Percentiles rank a stretch among this genome's conserved stretches.
Conservation (phyloP, 1,140 invertebrate species). For the Gryllus bimaculatus region DNA sequence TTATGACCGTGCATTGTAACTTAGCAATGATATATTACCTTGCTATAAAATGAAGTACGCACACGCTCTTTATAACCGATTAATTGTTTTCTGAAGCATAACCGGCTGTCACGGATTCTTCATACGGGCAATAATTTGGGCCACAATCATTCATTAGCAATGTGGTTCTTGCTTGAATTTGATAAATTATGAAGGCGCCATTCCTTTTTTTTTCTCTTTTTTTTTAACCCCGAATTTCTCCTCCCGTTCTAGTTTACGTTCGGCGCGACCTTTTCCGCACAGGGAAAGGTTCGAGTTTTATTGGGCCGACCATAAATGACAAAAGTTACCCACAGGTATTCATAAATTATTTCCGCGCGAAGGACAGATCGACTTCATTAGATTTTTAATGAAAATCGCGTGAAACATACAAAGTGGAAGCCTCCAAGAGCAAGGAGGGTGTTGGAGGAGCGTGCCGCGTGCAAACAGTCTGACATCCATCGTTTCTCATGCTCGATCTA, state of each 20-base stretch:
- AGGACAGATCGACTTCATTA: neutral
- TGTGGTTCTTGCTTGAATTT: neutral
- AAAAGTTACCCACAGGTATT: neutral
- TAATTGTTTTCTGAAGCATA: neutral
- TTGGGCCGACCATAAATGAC: neutral
- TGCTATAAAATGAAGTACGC: neutral
- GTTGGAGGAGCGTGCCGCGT: no score
- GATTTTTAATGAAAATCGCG: neutral
- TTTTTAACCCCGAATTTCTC: neutral
- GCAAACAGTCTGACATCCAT: no score
- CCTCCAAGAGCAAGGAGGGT: no score
- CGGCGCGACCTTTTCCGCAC: neutral
- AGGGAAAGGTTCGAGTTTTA: neutral
- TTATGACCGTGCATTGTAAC: neutral
- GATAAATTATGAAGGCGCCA: neutral
- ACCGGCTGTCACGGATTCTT: neutral
- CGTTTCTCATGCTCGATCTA: no score
- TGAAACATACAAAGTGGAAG: neutral
- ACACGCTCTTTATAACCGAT: neutral
- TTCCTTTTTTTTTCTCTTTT: neutral
- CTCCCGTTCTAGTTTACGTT: neutral
- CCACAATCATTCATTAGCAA: neutral
- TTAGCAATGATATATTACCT: neutral
- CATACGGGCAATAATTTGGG: neutral
- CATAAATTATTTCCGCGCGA: neutral